A percentile compares a stretch with the other conserved stretches of the same genome.
Evolutionary conservation across 2,797 vertebrate genomes (phyloP).

Genomic region (Poeciliopsis infans): DNA sequence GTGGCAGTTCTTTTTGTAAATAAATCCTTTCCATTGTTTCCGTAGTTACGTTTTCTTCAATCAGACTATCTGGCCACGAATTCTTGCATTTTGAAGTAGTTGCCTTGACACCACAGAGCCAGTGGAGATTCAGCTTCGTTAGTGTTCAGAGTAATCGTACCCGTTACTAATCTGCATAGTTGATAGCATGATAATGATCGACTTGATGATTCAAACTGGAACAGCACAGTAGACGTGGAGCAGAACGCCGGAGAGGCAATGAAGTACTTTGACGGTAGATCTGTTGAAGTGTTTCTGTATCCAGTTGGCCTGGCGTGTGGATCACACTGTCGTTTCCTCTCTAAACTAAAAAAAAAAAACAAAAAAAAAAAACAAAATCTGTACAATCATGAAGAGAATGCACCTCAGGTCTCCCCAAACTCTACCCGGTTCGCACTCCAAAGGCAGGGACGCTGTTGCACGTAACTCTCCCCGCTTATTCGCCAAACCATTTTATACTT

Average conservation of each 20-base stretch:
- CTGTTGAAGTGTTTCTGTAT: slow-evolving; percentile 25
- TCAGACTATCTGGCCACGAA: slow-evolving; percentile 40
- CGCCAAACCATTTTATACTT: slow-evolving; percentile 71
- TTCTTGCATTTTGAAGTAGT: slow-evolving; percentile 53
- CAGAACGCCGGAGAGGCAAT: slow-evolving; percentile 23
- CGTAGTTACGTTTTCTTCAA: slow-evolving; percentile 33
- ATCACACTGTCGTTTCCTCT: slow-evolving; percentile 44
- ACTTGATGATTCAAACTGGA: slow-evolving; percentile 31
- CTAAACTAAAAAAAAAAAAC: slow-evolving; percentile 39
- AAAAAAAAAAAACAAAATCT: slow-evolving; percentile 57
- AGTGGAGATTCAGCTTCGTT: slow-evolving; percentile 40
- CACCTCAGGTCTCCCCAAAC: slow-evolving; percentile 76
- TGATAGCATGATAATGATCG: background rate
- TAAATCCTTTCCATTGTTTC: slow-evolving; percentile 30
- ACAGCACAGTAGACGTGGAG: slow-evolving; percentile 42
- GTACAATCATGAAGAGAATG: slow-evolving; percentile 72
- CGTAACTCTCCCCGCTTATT: slow-evolving; percentile 50
- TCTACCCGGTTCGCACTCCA: slow-evolving; percentile 53
- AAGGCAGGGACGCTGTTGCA: slow-evolving; percentile 55
- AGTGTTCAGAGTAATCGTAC: slow-evolving; percentile 27
- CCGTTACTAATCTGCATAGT: slow-evolving; percentile 18
- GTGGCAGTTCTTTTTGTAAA: slow-evolving; percentile 27
- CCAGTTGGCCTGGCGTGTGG: slow-evolving; percentile 24
- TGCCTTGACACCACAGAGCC: slow-evolving; percentile 67
- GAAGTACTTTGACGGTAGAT: slow-evolving; percentile 16